Conservation (phyloP, 2,888 invertebrate genomes). For the Antheraea assamensis region DNA sequence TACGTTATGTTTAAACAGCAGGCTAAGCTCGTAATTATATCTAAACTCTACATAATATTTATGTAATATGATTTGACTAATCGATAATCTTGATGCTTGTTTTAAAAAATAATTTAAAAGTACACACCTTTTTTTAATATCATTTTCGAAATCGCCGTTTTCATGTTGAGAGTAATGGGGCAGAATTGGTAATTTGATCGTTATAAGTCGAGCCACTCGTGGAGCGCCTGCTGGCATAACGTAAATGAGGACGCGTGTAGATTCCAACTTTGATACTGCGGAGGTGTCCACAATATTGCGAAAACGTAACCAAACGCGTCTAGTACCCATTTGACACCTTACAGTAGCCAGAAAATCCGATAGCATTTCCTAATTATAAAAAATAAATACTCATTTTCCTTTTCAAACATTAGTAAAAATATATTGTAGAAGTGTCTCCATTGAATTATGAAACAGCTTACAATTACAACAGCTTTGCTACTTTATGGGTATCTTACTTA, state of each 20-base stretch:
- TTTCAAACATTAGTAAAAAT: neutral
- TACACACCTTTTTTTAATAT: slow-evolving; percentile 39
- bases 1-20: too few species aligned
- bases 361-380: slow-evolving; percentile 41
- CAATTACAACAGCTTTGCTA: too few species aligned
- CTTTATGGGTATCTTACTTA: slow-evolving; percentile 33
- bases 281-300: slow-evolving; percentile 79
- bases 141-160: slow-evolving; percentile 45
- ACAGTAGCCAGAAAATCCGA: slow-evolving; percentile 88
- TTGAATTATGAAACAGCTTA: too few species aligned
- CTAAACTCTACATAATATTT: neutral
- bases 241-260: slow-evolving; percentile 61
- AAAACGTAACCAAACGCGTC: slow-evolving; percentile 92
- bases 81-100: neutral
- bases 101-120: neutral
- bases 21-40: too few species aligned
- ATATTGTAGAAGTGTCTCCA: neutral
- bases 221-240: slow-evolving; percentile 71
- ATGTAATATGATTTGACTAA: neutral
- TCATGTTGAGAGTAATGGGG: slow-evolving; percentile 67
- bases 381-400: neutral
- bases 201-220: slow-evolving; percentile 67
- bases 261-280: slow-evolving; percentile 45
- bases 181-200: slow-evolving; percentile 59
- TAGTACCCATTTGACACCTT: slow-evolving; percentile 96